These are phyloP conservation scores for Fregata magnificens DNA, from an alignment of 2,113 vertebrate species.

Conservation along the genomic window DNA sequence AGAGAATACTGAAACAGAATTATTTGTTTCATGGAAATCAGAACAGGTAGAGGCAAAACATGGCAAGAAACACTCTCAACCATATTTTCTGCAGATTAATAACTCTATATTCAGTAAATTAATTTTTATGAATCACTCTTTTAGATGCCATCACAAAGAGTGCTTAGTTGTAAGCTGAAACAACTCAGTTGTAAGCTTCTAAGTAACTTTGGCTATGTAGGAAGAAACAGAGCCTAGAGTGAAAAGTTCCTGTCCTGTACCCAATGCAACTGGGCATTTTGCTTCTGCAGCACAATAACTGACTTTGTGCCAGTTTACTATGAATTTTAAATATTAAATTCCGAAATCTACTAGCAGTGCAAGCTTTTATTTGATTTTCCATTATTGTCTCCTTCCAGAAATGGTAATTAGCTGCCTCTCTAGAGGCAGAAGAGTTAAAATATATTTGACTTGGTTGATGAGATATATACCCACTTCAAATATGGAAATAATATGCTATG, in stretches of 20 bases:
- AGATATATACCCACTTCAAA: neutral
- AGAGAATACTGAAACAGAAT: neutral
- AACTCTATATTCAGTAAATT: neutral
- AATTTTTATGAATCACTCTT: neutral
- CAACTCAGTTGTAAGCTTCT: neutral
- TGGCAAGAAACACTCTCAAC: neutral
- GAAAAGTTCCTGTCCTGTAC: neutral
- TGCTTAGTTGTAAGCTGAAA: neutral
- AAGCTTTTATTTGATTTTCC: neutral
- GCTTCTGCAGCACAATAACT: neutral
- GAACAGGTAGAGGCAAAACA: neutral
- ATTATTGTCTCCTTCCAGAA: neutral
- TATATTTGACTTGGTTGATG: neutral
- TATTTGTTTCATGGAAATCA: neutral
- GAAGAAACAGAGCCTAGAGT: neutral
- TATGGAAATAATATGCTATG: neutral
- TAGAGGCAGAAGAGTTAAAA: neutral
- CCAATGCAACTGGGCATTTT: neutral
- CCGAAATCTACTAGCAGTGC: neutral
- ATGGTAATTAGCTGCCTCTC: neutral
- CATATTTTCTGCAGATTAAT: neutral
- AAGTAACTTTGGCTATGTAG: neutral
- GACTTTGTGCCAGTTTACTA: neutral
- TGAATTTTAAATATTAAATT: neutral
- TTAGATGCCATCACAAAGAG: neutral